Conservation (phyloP, 2,113 vertebrate species). For the Fulmarus glacialis region DNA sequence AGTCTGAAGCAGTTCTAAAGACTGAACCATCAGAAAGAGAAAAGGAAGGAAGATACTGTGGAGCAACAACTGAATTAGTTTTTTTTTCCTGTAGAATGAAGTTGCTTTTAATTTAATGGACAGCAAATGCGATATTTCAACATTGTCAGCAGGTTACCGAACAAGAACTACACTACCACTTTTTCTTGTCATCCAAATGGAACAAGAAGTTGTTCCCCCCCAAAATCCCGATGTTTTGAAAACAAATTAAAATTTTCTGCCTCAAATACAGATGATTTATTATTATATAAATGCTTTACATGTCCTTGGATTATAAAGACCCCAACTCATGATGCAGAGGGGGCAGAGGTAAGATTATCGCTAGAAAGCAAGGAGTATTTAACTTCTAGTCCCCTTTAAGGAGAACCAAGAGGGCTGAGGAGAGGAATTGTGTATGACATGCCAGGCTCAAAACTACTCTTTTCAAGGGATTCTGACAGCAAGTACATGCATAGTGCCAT, state of each 20-base stretch:
- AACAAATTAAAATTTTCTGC: not conserved
- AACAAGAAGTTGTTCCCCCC: rapidly evolving
- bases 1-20: not conserved
- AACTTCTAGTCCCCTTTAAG: not conserved
- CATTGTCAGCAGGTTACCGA: rapidly evolving
- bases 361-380: not conserved
- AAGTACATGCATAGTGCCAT: not conserved
- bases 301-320: not conserved
- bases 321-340: not conserved
- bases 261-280: not conserved
- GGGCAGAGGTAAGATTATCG: not conserved
- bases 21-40: not conserved
- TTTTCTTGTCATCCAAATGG: not conserved
- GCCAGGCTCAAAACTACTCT: not conserved
- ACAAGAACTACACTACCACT: not conserved
- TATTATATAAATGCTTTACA: not conserved
- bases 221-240: rapidly evolving
- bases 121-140: not conserved
- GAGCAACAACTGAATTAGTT: not conserved
- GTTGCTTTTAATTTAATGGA: not conserved
- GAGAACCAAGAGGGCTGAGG: not conserved
- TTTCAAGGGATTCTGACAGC: not conserved
- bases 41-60: not conserved
- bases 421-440: rapidly evolving
- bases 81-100: not conserved